Conservation (phyloP, 2,888 invertebrate species). For the Cephus spinipes region DNA sequence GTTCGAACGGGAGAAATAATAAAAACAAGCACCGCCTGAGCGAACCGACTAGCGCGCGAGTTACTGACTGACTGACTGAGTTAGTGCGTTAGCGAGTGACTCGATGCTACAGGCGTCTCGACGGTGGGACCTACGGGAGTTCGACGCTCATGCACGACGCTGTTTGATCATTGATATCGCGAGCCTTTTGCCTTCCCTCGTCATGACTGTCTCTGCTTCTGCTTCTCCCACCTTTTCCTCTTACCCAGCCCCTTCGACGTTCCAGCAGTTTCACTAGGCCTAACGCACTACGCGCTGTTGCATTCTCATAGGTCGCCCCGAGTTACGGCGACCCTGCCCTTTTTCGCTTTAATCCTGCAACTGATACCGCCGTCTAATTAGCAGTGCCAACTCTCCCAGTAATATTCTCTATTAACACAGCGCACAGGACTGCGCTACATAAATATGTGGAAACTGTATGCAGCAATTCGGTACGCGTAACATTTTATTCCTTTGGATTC, state of each 20-base stretch:
- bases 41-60: conserved; percentile 9
- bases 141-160: not conserved
- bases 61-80: not conserved
- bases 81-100: not conserved
- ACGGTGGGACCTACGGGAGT: not conserved
- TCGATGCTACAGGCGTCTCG: not conserved
- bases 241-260: not conserved
- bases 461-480: not conserved
- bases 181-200: not conserved
- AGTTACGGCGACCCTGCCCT: not conserved
- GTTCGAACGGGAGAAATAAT: not conserved
- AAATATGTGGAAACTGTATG: not conserved
- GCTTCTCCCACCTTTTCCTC: not conserved
- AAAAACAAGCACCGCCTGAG: not conserved
- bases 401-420: not conserved
- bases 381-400: not conserved
- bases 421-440: no score
- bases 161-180: not conserved
- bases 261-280: not conserved
- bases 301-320: not conserved
- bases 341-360: not conserved
- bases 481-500: not conserved
- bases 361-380: no score
- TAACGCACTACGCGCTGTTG: not conserved
- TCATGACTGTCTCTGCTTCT: no score